Evolutionary conservation across 2,797 vertebrate species (phyloP), one percentile per base, ranked within the genome.

Genomic region (Aplochiton taeniatus): DNA sequence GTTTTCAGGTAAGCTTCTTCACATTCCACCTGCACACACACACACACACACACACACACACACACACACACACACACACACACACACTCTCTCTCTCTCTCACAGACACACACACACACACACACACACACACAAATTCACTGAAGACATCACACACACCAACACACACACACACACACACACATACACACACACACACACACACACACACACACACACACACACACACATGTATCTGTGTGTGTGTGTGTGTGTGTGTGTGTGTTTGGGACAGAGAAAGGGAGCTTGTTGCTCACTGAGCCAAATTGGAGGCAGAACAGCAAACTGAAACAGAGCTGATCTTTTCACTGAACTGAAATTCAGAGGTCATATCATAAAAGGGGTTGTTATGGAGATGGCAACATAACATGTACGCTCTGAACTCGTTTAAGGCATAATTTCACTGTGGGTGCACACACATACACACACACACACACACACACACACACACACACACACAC

Each of bases 1-100:
- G 81, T 98, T 98, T 91, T 97, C 96, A 84, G 96, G 96, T 98
- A 94, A 95, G 93, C 75, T 13, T 42, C 44, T 19, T 74, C 11
- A 43, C 67, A 20, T 64, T 47, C 46, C 51, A 47, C 54, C 50
- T 18, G 61, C 31, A 31, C 31, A 31, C 31, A 31, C 31, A 31
- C 31, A 31, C 31, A 31, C 31, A 31, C 31, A 31, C 31, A 31
- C 31, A 31, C 31, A 31, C 31, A 31, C 31, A 31, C 31, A 31
- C 31, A 31, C 31, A 31, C 31, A 31, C 31, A 31, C 31, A 31
- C 31, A 31, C 31, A 31, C 31, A 54, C 11, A 65, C 61, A 62
- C 58, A 52, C 60, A 51, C 9, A 65, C 18, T n/a, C n/a, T n/a
- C n/a, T n/a, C n/a, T n/a, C n/a, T n/a, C n/a, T n/a, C n/a, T 3